These are phyloP conservation scores for Ianthella basta DNA, from an alignment of 37 sponge, comb jelly and placozoan genomes.

Conservation along the genomic window DNA sequence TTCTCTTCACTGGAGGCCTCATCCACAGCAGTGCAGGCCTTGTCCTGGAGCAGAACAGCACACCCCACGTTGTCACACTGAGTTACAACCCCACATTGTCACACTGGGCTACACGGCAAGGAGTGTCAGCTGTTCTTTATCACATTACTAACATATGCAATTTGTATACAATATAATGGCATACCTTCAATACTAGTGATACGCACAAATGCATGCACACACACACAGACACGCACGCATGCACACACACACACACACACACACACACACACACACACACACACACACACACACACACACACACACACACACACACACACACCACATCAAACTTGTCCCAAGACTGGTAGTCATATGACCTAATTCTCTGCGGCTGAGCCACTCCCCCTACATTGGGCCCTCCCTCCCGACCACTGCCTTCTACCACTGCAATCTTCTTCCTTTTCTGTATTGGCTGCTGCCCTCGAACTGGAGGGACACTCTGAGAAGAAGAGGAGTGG, in stretches of 20 bases:
- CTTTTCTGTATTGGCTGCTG: background rate
- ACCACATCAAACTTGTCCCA: conserved; percentile 99
- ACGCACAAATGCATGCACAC: background rate
- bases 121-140: no score
- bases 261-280: no score
- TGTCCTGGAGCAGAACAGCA: conserved; percentile 52
- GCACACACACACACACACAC: no score
- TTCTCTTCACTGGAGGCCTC: no score
- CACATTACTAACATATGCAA: no score
- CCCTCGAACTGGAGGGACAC: conserved; percentile 20
- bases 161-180: no score
- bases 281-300: conserved; percentile 23
- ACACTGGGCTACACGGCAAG: no score
- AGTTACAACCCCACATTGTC: conserved; percentile 56
- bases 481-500: background rate
- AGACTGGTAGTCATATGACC: conserved; percentile 88
- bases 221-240: no score
- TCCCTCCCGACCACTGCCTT: background rate
- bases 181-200: background rate
- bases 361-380: conserved; percentile 61
- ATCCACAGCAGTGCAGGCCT: conserved; percentile 63
- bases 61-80: background rate
- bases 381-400: background rate
- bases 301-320: background rate
- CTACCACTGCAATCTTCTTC: background rate